Evolutionary conservation across 2,797 vertebrate genomes (phyloP).

Genomic region (Acanthurus leucopareius): DNA sequence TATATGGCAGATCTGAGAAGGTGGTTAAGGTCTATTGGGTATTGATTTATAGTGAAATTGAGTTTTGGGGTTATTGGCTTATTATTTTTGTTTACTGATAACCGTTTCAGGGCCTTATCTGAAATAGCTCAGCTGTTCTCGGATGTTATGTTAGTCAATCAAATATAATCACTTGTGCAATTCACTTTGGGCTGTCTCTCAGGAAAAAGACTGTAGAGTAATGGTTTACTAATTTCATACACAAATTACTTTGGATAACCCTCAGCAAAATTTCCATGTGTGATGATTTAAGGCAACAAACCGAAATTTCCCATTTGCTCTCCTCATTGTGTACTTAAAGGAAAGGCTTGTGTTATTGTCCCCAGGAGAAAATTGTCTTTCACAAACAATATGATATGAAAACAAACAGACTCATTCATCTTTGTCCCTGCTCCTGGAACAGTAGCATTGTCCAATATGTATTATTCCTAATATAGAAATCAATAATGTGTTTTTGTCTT

Average conservation of each 20-base stretch:
- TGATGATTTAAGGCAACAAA: conserved; percentile 42
- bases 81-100: conserved; percentile 48
- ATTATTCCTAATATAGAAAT: conserved; percentile 8
- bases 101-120: conserved; percentile 47
- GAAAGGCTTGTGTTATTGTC: conserved; percentile 41
- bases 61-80: conserved; percentile 52
- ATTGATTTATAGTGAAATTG: conserved; percentile 46
- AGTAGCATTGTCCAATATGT: background rate
- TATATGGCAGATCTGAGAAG: conserved; percentile 39
- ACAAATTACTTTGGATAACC: conserved; percentile 28
- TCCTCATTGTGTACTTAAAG: conserved; percentile 20
- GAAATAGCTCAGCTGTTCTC: conserved; percentile 54
- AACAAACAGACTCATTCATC: conserved; percentile 32
- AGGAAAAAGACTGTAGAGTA: conserved; percentile 22
- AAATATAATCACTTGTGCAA: conserved; percentile 38
- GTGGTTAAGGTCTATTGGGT: conserved; percentile 42
- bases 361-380: conserved; percentile 1
- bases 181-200: conserved; percentile 35
- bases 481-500: conserved; percentile 8
- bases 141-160: conserved; percentile 48
- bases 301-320: conserved; percentile 34
- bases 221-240: conserved; percentile 35
- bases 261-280: conserved; percentile 29
- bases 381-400: conserved; percentile 27
- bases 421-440: conserved; percentile 35